A percentile compares a stretch with the other conserved stretches of the same genome.
Evolutionary conservation across 2,888 invertebrate species (phyloP).

Genomic region (Cyclophora punctaria): DNA sequence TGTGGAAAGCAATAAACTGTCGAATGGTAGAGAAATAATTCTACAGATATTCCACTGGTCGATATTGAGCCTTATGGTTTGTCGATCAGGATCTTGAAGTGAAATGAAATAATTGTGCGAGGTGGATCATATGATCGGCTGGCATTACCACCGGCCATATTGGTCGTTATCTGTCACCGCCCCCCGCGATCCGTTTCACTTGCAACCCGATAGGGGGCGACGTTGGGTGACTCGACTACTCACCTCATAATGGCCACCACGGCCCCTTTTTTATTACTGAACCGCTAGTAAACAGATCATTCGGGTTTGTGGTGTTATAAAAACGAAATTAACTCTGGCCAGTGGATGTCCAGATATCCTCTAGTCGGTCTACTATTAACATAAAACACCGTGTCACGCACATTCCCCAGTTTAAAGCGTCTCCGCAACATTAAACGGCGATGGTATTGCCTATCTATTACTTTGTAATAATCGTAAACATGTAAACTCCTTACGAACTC

Average conservation of each 20-base stretch:
- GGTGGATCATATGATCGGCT: conserved; percentile 41
- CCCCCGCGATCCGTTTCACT: conserved; percentile 70
- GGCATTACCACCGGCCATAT: conserved; percentile 62
- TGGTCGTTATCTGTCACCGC: conserved; percentile 70
- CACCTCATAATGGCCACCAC: conserved; percentile 66
- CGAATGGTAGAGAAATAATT: too few relatives aligned
- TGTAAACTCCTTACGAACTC: too few relatives aligned
- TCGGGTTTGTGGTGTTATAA: conserved; percentile 75
- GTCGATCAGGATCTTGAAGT: background rate
- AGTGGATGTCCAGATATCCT: conserved; percentile 65
- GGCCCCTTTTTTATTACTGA: conserved; percentile 74
- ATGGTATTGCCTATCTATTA: conserved; percentile 24
- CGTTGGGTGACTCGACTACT: conserved; percentile 55
- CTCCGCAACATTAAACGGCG: conserved; percentile 33
- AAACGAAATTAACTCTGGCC: conserved; percentile 72
- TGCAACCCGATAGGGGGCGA: conserved; percentile 74
- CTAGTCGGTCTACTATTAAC: conserved; percentile 53
- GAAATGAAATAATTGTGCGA: conserved; percentile 18
- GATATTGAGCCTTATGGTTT: too few relatives aligned
- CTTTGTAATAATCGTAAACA: conserved; percentile 25
- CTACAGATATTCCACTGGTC: too few relatives aligned
- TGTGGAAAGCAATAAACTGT: too few relatives aligned
- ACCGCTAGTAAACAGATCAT: conserved; percentile 76
- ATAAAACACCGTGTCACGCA: conserved; percentile 53
- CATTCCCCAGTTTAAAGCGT: conserved; percentile 44